Percentiles rank a stretch among this genome's conserved stretches.
These are phyloP conservation scores for Tachyglossus aculeatus DNA, from an alignment of 2,797 vertebrate species.

Conservation along the genomic window DNA sequence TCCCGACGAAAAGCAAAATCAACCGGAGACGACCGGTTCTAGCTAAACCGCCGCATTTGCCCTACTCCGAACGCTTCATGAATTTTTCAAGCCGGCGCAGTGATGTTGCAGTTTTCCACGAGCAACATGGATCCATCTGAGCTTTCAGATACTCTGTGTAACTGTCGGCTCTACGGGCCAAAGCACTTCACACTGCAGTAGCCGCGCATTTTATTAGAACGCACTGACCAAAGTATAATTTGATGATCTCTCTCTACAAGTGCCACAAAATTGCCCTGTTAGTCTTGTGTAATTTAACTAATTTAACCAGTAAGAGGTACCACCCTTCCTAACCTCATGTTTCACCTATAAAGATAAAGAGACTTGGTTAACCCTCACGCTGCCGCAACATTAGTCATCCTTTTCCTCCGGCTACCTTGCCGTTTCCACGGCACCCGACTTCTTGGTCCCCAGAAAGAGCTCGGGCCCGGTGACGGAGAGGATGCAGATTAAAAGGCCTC, in stretches of 20 bases:
- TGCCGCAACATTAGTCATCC: background rate
- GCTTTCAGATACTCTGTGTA: slow-evolving; percentile 7
- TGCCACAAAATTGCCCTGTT: background rate
- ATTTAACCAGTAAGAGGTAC: background rate
- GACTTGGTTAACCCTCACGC: background rate
- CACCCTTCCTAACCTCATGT: background rate
- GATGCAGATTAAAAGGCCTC: too few species aligned
- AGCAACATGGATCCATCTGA: slow-evolving; percentile 9
- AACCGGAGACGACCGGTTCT: background rate
- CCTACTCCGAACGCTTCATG: slow-evolving; percentile 34
- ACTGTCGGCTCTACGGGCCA: background rate
- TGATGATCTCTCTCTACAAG: too few species aligned
- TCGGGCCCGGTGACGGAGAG: too few species aligned
- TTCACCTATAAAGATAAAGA: background rate
- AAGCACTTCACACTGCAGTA: background rate
- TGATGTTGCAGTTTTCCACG: slow-evolving; percentile 67
- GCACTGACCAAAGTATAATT: background rate
- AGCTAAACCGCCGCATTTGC: background rate
- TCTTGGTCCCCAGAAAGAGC: too few species aligned
- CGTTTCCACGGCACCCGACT: background rate
- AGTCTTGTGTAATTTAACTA: background rate
- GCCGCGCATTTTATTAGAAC: background rate
- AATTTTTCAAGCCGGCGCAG: slow-evolving; percentile 51
- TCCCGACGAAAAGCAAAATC: background rate
- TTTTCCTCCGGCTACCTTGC: background rate